These are phyloP conservation scores for Polyommatus icarus DNA, from an alignment of 2,888 invertebrate genomes.

Conservation along the genomic window DNA sequence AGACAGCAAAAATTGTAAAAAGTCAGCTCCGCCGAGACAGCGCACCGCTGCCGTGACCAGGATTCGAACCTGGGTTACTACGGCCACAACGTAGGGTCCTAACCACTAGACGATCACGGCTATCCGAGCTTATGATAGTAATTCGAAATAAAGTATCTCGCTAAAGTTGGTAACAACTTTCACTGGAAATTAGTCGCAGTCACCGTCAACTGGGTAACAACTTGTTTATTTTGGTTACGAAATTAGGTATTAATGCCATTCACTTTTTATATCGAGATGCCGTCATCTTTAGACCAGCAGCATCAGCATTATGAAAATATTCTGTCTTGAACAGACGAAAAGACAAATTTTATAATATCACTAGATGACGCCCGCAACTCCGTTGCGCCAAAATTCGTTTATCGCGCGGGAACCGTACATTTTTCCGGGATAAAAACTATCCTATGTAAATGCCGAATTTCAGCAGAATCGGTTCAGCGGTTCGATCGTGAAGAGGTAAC, in stretches of 20 bases:
- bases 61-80: constrained; percentile 88
- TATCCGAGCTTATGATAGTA: constrained; percentile 40
- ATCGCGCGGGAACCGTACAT: too few species aligned
- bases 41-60: constrained; percentile 80
- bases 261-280: not conserved
- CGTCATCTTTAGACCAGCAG: not conserved
- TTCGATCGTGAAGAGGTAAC: too few species aligned
- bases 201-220: not conserved
- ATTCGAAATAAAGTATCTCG: not conserved
- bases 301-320: too few species aligned
- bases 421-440: too few species aligned
- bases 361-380: too few species aligned
- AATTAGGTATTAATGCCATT: not conserved
- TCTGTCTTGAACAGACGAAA: too few species aligned
- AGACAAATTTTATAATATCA: too few species aligned
- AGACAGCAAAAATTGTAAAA: not conserved
- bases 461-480: too few species aligned
- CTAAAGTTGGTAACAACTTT: not conserved
- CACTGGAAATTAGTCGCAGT: not conserved
- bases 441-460: too few species aligned
- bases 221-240: not conserved
- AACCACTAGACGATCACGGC: constrained; percentile 86
- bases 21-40: not conserved
- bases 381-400: too few species aligned
- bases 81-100: constrained; percentile 89